Conservation (phyloP, 2,888 invertebrate genomes). For the Lasioglossum morio region DNA sequence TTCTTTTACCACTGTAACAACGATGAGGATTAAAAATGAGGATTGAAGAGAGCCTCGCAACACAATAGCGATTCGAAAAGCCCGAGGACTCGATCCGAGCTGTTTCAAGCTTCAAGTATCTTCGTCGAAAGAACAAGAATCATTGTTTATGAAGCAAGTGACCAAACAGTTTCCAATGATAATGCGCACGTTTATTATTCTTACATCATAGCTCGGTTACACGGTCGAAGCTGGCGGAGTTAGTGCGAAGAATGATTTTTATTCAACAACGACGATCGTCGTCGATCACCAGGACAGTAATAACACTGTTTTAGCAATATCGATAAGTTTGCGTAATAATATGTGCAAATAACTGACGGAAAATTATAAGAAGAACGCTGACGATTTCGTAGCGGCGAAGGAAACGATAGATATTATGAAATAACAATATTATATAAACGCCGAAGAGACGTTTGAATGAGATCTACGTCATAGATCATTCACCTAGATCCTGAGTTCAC, state of each 20-base stretch:
- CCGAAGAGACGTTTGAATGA: not conserved
- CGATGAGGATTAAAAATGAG: too few relatives aligned
- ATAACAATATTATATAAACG: not conserved
- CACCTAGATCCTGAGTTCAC: not conserved
- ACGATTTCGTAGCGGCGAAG: not conserved
- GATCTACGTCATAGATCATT: not conserved
- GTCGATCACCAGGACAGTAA: not conserved
- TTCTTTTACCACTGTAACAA: too few relatives aligned
- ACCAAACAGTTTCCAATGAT: not conserved
- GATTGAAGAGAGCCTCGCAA: not conserved
- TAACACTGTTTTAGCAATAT: not conserved
- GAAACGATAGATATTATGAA: not conserved
- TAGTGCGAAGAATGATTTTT: not conserved
- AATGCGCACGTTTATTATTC: not conserved
- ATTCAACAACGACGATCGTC: not conserved
- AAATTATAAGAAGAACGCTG: not conserved
- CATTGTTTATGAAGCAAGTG: not conserved
- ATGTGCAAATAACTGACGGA: not conserved
- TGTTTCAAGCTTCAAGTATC: not conserved
- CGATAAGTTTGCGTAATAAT: not conserved
- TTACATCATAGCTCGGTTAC: not conserved
- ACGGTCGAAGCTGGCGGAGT: not conserved
- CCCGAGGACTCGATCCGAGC: not conserved
- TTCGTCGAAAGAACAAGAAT: not conserved
- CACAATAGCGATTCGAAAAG: not conserved